Evolutionary conservation across 1,140 invertebrate genomes (phyloP), one percentile per base, ranked within the genome.

Genomic region (Cyclargus thomasi): DNA sequence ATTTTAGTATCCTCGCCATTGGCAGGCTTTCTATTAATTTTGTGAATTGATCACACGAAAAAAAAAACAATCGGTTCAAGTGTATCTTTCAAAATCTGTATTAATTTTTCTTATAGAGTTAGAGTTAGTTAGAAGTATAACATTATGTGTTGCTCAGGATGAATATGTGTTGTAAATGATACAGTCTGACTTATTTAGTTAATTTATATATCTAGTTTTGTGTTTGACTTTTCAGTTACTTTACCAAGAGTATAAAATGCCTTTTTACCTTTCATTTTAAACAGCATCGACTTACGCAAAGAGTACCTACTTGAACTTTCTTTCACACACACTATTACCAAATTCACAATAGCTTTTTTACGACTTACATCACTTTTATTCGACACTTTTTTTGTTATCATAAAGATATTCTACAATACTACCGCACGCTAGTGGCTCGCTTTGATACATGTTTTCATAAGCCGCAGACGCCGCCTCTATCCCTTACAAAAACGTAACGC

Each of bases 401-500:
- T 67, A 71, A 64, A 72, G 71, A 77, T 69, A 68, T 77, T 74
- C 75, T 66, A 80, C 67, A 85, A 80, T 74, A 80, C 67, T 53
- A 62, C 63, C 23, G 65, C 23, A 73, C 59, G 65, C 73, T 65
- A 77, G 64, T 71, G 66, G 71, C 67, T 71, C 69, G 62, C 70
- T 79, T 82, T 82, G 72, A 76, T 69, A 73, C 74, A 80, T 88
- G 83, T 88, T 86, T 87, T 88, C 78, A 79, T 81, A 84, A 86
- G 78, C 83, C 83, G 83, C 81, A 82, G 87, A 81, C 70, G 81
- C 77, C 79, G 79, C 80, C 75, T 75, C 74, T 77, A 73, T 73
- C 68, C 71, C 74, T 62, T 72, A 71, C 71, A 76, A 80, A 75
- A 82, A 78, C 76, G 79, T 75, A 74, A 86, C 85, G 84, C 81